These are phyloP conservation scores for Erannis defoliaria DNA, from an alignment of 2,888 invertebrate genomes.

Conservation along the genomic window DNA sequence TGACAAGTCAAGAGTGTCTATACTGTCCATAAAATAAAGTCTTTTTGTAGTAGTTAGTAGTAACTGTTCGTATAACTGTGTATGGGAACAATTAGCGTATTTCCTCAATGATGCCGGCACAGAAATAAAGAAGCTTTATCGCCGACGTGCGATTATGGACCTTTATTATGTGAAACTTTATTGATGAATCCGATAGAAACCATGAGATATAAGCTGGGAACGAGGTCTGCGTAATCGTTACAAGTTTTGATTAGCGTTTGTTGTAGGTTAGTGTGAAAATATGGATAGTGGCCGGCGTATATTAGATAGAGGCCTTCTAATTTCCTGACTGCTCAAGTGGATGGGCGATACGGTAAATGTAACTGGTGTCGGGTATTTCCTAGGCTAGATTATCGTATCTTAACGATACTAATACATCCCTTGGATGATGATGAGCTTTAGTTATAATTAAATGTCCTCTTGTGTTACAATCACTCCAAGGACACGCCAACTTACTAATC, in stretches of 20 bases:
- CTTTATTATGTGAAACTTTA: conserved; percentile 35
- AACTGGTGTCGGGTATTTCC: too few relatives aligned
- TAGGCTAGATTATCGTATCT: too few relatives aligned
- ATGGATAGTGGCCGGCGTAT: too few relatives aligned
- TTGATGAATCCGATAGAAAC: conserved; percentile 28
- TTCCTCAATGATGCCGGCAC: conserved; percentile 43
- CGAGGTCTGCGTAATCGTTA: not conserved
- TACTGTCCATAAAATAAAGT: conserved; percentile 15
- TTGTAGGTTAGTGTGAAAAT: not conserved
- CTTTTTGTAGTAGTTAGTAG: conserved; percentile 10
- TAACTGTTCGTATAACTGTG: conserved; percentile 22
- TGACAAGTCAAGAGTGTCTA: not conserved
- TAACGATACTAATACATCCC: too few relatives aligned
- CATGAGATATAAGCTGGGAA: conserved; percentile 16
- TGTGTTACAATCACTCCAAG: too few relatives aligned
- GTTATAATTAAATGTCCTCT: too few relatives aligned
- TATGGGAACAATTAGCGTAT: conserved; percentile 45
- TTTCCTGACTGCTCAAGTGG: too few relatives aligned
- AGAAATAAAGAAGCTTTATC: conserved; percentile 44
- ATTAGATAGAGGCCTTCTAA: too few relatives aligned
- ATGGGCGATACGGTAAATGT: too few relatives aligned
- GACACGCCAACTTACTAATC: too few relatives aligned
- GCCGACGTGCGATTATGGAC: conserved; percentile 43
- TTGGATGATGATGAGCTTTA: too few relatives aligned
- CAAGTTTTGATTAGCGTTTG: not conserved